These are phyloP conservation scores for Athrips mouffetella DNA, from an alignment of 2,888 invertebrate species.

Conservation along the genomic window DNA sequence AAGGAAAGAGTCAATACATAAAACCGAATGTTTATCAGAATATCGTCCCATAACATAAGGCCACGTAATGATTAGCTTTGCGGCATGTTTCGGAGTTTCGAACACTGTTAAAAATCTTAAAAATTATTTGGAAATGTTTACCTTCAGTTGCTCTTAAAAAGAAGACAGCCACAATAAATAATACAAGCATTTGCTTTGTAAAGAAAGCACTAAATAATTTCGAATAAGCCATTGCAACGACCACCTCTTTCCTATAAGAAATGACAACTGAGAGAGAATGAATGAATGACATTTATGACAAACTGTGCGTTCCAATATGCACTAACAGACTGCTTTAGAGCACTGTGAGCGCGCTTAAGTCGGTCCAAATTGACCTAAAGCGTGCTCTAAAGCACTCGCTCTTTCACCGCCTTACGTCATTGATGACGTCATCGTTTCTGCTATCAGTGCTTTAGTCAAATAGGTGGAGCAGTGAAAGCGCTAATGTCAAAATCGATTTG, in stretches of 20 bases:
- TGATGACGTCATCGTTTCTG: too few species aligned
- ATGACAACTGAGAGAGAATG: conserved; percentile 1
- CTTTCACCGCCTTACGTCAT: too few species aligned
- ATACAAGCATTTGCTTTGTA: conserved; percentile 30
- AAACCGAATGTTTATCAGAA: conserved; percentile 22
- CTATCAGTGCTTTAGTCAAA: too few species aligned
- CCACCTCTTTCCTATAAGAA: not conserved
- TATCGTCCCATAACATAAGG: conserved; percentile 56
- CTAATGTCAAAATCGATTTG: too few species aligned
- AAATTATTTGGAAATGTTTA: conserved; percentile 26
- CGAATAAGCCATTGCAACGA: conserved; percentile 35
- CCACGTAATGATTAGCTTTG: conserved; percentile 60
- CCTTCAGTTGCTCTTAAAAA: conserved; percentile 45
- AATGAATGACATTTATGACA: too few species aligned
- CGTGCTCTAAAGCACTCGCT: too few species aligned
- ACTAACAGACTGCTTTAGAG: too few species aligned
- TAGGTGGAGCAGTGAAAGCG: too few species aligned
- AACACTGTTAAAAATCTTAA: not conserved
- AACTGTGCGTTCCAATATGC: too few species aligned
- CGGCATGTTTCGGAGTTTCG: not conserved
- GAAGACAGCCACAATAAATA: conserved; percentile 30
- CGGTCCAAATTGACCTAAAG: too few species aligned
- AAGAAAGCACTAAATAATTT: conserved; percentile 30
- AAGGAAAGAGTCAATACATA: not conserved
- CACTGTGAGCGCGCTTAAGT: too few species aligned